phyloP scores from a whole-genome alignment of 2,888 invertebrate species.

The Hecatera dysodea region DNA sequence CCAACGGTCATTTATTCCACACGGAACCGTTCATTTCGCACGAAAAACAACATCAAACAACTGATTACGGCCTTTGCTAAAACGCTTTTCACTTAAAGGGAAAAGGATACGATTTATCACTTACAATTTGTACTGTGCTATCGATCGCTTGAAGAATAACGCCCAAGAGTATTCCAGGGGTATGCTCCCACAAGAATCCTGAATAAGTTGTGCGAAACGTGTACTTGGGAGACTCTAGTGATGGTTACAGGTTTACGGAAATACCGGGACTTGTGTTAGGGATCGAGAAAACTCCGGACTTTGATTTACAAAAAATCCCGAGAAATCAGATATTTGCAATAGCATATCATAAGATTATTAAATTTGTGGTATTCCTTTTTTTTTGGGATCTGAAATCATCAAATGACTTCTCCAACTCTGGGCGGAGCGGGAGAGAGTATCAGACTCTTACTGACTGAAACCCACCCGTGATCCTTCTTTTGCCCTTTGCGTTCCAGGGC shows the following conservation, averaged over 20 bases:
- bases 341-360: no score
- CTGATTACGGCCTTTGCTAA: constrained; percentile 51
- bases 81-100: constrained; percentile 58
- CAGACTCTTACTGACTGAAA: no score
- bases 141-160: constrained; percentile 63
- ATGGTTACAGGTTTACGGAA: constrained; percentile 16
- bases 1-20: constrained; percentile 29
- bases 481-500: no score
- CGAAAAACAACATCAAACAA: constrained; percentile 46
- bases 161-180: constrained; percentile 55
- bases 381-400: no score
- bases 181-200: constrained; percentile 66
- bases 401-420: no score
- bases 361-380: no score
- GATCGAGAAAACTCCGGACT: no score
- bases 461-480: no score
- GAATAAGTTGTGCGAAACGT: constrained; percentile 71
- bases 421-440: no score
- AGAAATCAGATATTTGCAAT: no score
- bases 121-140: constrained; percentile 64
- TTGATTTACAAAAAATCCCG: no score
- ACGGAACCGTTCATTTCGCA: constrained; percentile 20
- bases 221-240: constrained; percentile 52
- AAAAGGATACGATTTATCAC: constrained; percentile 64
- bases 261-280: background rate